Evolutionary conservation across 2,113 vertebrate genomes (phyloP).

Genomic region (Pimephales promelas): DNA sequence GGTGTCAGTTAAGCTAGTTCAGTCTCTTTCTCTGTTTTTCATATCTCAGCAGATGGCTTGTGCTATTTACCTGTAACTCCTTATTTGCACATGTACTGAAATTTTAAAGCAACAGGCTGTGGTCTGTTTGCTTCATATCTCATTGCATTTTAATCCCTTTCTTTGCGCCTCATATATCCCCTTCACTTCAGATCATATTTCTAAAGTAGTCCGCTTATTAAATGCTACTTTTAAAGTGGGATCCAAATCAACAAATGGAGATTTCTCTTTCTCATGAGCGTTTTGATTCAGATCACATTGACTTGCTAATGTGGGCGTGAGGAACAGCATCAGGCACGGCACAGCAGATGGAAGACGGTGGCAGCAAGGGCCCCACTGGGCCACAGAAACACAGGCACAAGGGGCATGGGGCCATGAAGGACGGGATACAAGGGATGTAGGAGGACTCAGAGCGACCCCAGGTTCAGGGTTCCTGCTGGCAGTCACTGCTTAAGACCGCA

Average conservation of each 20-base stretch:
- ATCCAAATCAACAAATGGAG: slow-evolving; percentile 17
- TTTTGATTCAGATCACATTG: slow-evolving; percentile 49
- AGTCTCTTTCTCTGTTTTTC: slow-evolving; percentile 23
- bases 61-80: slow-evolving; percentile 34
- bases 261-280: slow-evolving; percentile 11
- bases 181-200: not conserved
- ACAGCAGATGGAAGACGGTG: slow-evolving; percentile 67
- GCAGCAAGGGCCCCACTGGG: slow-evolving; percentile 49
- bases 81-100: not conserved
- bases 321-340: slow-evolving; percentile 24
- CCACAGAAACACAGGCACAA: slow-evolving; percentile 41
- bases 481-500: slow-evolving; percentile 52
- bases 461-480: slow-evolving; percentile 48
- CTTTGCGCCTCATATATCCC: not conserved
- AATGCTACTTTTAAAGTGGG: not conserved
- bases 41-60: not conserved
- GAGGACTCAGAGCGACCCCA: slow-evolving; percentile 46
- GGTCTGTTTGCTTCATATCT: not conserved
- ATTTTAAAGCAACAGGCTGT: slow-evolving; percentile 12
- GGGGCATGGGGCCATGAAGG: slow-evolving; percentile 24
- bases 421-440: slow-evolving; percentile 24
- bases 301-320: slow-evolving; percentile 62
- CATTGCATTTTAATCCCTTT: slow-evolving; percentile 3
- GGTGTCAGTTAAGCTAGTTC: slow-evolving; percentile 32
- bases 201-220: not conserved